A percentile compares a stretch with the other conserved stretches of the same genome.
Evolutionary conservation across 2,797 vertebrate genomes (phyloP).

Genomic region (Hozukius guyotensis): DNA sequence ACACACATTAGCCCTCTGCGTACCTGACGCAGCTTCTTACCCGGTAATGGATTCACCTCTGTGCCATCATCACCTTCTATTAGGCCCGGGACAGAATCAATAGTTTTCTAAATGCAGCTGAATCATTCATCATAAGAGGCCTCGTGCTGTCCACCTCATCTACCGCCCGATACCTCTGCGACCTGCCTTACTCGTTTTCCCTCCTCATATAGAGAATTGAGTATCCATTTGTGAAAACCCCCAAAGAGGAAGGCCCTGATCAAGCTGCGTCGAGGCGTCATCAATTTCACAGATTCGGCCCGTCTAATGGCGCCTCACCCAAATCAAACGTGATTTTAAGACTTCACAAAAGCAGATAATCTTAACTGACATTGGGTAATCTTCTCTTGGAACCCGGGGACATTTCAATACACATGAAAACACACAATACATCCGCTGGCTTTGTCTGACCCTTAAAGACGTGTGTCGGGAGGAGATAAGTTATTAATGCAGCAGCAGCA

Average conservation of each 20-base stretch:
- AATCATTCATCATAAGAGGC: slow-evolving; percentile 80
- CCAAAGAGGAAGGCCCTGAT: slow-evolving; percentile 49
- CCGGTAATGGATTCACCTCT: slow-evolving; percentile 83
- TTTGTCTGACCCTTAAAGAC: slow-evolving; percentile 35
- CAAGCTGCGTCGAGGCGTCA: slow-evolving; percentile 34
- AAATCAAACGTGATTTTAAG: slow-evolving; percentile 34
- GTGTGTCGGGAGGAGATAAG: slow-evolving; percentile 49
- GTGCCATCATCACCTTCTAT: slow-evolving; percentile 83
- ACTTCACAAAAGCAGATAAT: slow-evolving; percentile 53
- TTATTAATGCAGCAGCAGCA: slow-evolving; percentile 27
- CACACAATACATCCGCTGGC: slow-evolving; percentile 42
- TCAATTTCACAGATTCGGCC: slow-evolving; percentile 41
- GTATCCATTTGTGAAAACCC: slow-evolving; percentile 55
- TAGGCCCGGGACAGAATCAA: slow-evolving; percentile 79
- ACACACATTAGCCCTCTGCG: slow-evolving; percentile 76
- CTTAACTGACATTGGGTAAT: slow-evolving; percentile 62
- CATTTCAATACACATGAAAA: slow-evolving; percentile 46
- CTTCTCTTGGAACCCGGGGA: slow-evolving; percentile 37
- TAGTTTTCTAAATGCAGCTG: slow-evolving; percentile 82
- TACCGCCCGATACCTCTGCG: slow-evolving; percentile 50
- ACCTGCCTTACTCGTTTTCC: slow-evolving; percentile 52
- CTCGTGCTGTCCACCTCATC: slow-evolving; percentile 46
- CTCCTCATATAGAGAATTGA: slow-evolving; percentile 50
- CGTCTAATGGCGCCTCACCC: slow-evolving; percentile 8
- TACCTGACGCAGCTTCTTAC: slow-evolving; percentile 69